Conservation (phyloP, 2,797 vertebrate genomes). For the Amazona finschi region DNA sequence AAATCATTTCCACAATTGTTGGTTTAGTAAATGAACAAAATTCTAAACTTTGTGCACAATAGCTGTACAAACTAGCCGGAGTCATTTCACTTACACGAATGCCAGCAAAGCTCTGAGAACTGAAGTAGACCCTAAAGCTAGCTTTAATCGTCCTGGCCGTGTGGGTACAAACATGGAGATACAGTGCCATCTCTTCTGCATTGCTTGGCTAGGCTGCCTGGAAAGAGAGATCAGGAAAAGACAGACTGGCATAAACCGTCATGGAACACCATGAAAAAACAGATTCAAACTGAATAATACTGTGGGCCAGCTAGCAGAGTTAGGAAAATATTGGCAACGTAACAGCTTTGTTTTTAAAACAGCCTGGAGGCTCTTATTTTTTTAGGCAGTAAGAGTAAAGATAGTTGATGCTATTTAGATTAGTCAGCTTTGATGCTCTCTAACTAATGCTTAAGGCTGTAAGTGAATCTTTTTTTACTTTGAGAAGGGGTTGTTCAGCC, state of each 20-base stretch:
- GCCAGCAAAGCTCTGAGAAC: background rate
- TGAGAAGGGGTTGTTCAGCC: background rate
- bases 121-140: background rate
- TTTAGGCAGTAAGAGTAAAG: background rate
- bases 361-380: conserved; percentile 8
- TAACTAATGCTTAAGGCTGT: background rate
- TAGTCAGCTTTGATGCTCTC: background rate
- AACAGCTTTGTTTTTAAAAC: conserved; percentile 13
- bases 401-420: background rate
- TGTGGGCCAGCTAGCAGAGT: background rate
- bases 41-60: background rate
- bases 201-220: conserved; percentile 28
- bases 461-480: background rate
- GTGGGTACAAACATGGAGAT: background rate
- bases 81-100: background rate
- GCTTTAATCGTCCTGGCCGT: background rate
- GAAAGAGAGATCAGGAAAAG: conserved; percentile 18
- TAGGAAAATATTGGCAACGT: conserved; percentile 30
- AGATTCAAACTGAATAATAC: background rate
- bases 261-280: background rate
- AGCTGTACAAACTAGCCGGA: background rate
- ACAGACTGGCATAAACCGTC: conserved; percentile 1
- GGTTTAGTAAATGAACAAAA: background rate
- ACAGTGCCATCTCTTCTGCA: background rate
- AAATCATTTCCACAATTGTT: background rate